These are phyloP conservation scores for Eidolon helvum DNA, from an alignment of 2,113 vertebrate genomes.

Conservation along the genomic window DNA sequence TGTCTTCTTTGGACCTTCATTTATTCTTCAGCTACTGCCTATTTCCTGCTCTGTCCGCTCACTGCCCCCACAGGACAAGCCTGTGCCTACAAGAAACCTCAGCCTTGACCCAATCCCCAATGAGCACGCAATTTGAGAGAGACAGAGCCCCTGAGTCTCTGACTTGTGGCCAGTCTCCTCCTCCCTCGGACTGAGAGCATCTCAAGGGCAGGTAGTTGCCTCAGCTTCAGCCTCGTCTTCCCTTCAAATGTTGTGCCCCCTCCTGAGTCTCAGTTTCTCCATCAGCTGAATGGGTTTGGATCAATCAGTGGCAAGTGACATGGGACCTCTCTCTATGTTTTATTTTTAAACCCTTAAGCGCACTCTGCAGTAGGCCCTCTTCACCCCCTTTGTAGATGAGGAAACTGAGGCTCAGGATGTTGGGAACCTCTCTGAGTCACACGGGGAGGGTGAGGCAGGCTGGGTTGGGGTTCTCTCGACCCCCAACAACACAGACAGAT, in stretches of 20 bases:
- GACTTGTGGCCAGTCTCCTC: background rate
- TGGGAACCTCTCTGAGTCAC: too few species aligned
- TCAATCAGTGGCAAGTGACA: background rate
- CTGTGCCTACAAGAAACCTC: background rate
- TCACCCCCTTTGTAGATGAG: background rate
- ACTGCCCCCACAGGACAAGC: too few species aligned
- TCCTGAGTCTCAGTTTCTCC: background rate
- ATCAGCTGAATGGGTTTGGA: background rate
- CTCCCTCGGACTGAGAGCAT: background rate
- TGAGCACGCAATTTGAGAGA: background rate
- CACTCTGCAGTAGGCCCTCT: background rate
- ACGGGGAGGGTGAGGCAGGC: accelerated
- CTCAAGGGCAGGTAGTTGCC: background rate
- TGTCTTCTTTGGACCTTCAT: background rate
- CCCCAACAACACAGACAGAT: too few species aligned
- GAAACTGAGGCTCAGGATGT: background rate
- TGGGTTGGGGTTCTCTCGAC: background rate
- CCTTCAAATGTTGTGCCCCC: too few species aligned
- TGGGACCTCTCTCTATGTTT: background rate
- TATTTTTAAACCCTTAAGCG: background rate
- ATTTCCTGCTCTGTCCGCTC: background rate
- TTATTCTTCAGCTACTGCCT: background rate
- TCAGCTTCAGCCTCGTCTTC: background rate
- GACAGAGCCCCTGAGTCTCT: background rate
- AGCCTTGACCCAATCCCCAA: background rate